These are phyloP conservation scores for Cirrhinus molitorella DNA, from an alignment of 2,797 vertebrate species.

Conservation along the genomic window DNA sequence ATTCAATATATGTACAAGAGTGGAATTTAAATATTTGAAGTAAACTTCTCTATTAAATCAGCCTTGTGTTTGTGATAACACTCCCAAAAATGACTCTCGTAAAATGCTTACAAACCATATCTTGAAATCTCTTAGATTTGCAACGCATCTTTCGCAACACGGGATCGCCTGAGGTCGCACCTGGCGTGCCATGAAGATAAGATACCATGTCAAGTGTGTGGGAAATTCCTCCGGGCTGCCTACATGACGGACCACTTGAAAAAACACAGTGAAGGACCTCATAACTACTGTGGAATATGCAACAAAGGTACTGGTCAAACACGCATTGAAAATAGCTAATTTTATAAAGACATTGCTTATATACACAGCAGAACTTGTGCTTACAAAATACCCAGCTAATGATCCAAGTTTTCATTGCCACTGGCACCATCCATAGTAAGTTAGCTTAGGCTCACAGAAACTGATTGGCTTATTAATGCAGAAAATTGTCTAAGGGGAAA, in stretches of 20 bases:
- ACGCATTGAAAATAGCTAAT: background rate
- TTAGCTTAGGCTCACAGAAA: slow-evolving; percentile 6
- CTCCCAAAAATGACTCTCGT: background rate
- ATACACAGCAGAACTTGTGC: slow-evolving; percentile 10
- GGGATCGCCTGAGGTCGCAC: slow-evolving; percentile 97
- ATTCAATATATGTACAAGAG: background rate
- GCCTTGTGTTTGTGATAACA: background rate
- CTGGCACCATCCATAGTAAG: background rate
- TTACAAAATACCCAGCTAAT: slow-evolving; percentile 1
- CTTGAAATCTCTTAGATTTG: slow-evolving; percentile 85
- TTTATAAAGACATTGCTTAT: slow-evolving; percentile 42
- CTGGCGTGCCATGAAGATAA: slow-evolving; percentile 99
- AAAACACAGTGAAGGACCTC: slow-evolving; percentile 98
- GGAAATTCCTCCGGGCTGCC: slow-evolving; percentile 95
- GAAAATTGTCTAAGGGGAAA: background rate
- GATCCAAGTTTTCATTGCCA: background rate
- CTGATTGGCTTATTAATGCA: slow-evolving; percentile 10
- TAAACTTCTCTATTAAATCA: background rate
- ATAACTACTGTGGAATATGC: slow-evolving; percentile 99
- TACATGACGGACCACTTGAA: slow-evolving; percentile 99
- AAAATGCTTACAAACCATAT: slow-evolving; percentile 6
- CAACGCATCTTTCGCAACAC: slow-evolving; percentile 97
- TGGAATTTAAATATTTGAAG: background rate
- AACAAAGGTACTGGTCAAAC: slow-evolving; percentile 92
- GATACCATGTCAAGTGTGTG: slow-evolving; percentile 99